Conservation (phyloP, 2,888 invertebrate species). For the Tenthredo mesomela region DNA sequence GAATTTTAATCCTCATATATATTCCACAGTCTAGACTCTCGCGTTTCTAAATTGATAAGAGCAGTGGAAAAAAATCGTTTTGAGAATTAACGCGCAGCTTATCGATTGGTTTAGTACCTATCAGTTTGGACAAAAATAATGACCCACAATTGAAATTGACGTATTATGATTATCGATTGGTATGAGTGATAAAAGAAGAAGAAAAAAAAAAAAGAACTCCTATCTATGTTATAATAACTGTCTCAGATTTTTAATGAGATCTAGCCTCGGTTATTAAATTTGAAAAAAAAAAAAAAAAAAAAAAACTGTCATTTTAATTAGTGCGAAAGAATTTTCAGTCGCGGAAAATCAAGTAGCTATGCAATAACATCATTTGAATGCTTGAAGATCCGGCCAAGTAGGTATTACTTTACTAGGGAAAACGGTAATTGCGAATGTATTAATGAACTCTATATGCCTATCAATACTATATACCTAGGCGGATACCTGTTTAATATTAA, state of each 20-base stretch:
- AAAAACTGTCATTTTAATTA: background rate
- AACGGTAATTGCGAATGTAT: slow-evolving; percentile 29
- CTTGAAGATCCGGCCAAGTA: background rate
- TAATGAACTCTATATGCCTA: slow-evolving; percentile 13
- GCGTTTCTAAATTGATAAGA: background rate
- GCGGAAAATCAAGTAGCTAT: background rate
- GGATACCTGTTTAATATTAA: slow-evolving; percentile 42
- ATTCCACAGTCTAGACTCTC: background rate
- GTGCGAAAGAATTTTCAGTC: background rate
- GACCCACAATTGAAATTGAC: background rate
- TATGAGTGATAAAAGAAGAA: too few relatives aligned
- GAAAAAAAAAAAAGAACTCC: too few relatives aligned
- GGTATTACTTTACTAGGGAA: background rate
- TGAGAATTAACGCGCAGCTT: background rate
- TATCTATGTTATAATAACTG: too few relatives aligned
- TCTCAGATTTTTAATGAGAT: too few relatives aligned
- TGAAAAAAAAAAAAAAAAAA: background rate
- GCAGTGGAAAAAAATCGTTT: background rate
- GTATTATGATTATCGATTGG: background rate
- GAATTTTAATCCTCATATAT: background rate
- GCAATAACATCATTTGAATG: background rate
- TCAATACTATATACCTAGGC: background rate
- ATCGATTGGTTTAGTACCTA: background rate
- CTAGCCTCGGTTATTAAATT: background rate
- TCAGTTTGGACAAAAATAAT: background rate